Evolutionary conservation across 2,888 invertebrate genomes (phyloP).

Genomic region (Brachypterus glaber): DNA sequence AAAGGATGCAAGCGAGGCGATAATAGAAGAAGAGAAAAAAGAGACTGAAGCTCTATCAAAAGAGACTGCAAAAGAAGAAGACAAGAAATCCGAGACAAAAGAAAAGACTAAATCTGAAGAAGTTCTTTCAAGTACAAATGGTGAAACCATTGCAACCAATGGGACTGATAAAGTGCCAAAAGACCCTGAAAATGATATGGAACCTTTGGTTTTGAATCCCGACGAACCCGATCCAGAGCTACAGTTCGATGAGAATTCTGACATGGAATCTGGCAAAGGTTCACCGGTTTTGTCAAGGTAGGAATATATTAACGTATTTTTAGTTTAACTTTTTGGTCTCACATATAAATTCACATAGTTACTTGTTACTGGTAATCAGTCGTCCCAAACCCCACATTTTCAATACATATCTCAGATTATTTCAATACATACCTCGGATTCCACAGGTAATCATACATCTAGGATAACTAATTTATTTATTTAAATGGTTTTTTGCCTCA

Average conservation of each 20-base stretch:
- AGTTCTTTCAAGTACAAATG: slow-evolving; percentile 3
- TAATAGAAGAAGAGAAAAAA: slow-evolving; percentile 11
- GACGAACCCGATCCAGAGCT: slow-evolving; percentile 34
- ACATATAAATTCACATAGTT: too few species aligned
- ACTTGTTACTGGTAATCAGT: too few species aligned
- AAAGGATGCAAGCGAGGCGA: slow-evolving; percentile 11
- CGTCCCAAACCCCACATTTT: too few species aligned
- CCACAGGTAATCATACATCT: too few species aligned
- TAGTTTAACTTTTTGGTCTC: too few species aligned
- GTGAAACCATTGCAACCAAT: slow-evolving; percentile 3
- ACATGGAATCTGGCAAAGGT: slow-evolving; percentile 30
- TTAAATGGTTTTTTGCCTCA: too few species aligned
- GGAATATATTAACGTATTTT: too few species aligned
- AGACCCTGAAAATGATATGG: slow-evolving; percentile 25
- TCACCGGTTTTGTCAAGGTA: slow-evolving; percentile 29
- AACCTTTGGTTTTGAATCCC: slow-evolving; percentile 28
- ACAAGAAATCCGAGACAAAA: slow-evolving; percentile 9
- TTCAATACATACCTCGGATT: too few species aligned
- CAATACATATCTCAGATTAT: too few species aligned
- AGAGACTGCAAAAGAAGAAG: slow-evolving; percentile 9
- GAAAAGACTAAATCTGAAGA: slow-evolving; percentile 5
- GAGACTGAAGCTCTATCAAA: too few species aligned
- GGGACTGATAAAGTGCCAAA: background rate
- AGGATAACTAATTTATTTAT: too few species aligned
- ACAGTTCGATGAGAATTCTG: slow-evolving; percentile 35